Evolutionary conservation across 2,797 vertebrate species (phyloP).

Genomic region (Telmatherina bonti): DNA sequence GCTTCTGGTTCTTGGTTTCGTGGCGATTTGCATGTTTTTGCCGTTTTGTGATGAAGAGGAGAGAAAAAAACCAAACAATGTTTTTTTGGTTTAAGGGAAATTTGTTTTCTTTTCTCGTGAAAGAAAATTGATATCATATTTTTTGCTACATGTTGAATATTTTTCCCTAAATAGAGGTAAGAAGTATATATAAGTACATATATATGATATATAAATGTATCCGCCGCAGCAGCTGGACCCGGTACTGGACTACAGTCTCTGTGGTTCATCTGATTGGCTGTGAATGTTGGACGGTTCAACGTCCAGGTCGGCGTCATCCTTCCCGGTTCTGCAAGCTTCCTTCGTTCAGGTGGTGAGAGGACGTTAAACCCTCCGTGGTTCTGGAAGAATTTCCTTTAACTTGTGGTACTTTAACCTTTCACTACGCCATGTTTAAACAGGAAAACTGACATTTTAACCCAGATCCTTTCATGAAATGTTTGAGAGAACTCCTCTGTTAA

Average conservation of each 20-base stretch:
- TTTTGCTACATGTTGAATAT: constrained; percentile 90
- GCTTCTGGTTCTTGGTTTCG: too few species aligned
- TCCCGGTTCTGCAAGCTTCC: too few species aligned
- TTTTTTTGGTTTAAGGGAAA: constrained; percentile 67
- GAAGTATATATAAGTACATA: constrained; percentile 78
- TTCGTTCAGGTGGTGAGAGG: too few species aligned
- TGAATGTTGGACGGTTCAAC: too few species aligned
- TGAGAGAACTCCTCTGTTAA: too few species aligned
- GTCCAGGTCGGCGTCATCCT: too few species aligned
- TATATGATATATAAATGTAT: constrained; percentile 62
- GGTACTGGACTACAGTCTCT: constrained; percentile 92
- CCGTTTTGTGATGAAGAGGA: too few species aligned
- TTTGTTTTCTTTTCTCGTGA: constrained; percentile 75
- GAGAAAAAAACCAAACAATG: too few species aligned
- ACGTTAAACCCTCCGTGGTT: too few species aligned
- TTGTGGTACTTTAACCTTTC: constrained; percentile 7
- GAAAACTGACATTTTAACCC: neutral
- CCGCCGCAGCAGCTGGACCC: constrained; percentile 83
- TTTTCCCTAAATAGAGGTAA: constrained; percentile 92
- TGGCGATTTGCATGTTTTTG: too few species aligned
- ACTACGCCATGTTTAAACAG: neutral
- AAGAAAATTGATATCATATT: constrained; percentile 90
- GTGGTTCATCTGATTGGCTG: constrained; percentile 78
- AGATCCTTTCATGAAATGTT: neutral
- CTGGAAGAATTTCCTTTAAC: too few species aligned